A percentile compares a stretch with the other conserved stretches of the same genome.
Evolutionary conservation across 2,888 invertebrate genomes (phyloP).

Genomic region (Aleiodes testaceus): DNA sequence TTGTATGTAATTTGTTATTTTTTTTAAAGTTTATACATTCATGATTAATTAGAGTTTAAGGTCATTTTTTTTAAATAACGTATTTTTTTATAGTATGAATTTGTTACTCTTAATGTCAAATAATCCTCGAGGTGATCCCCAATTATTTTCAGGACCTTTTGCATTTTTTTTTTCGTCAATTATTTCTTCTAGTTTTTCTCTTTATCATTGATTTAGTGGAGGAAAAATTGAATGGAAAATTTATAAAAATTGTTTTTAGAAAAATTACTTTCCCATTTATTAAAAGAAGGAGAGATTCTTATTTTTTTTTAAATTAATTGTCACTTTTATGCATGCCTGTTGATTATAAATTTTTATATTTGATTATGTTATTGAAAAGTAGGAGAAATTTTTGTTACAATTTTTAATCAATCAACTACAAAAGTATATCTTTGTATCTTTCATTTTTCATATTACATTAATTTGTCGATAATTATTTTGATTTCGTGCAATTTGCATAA

Average conservation of each 20-base stretch:
- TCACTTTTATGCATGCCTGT: conserved; percentile 17
- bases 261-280: conserved; percentile 7
- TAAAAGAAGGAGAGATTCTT: not conserved
- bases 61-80: conserved; percentile 40
- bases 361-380: conserved; percentile 13
- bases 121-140: conserved; percentile 8
- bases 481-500: conserved; percentile 50
- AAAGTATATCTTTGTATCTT: conserved; percentile 18
- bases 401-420: not conserved
- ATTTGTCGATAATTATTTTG: conserved; percentile 42
- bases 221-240: conserved; percentile 3
- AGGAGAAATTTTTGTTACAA: not conserved
- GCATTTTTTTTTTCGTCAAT: not conserved
- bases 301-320: not conserved
- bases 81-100: conserved; percentile 47
- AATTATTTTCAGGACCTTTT: not conserved
- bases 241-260: too few relatives aligned
- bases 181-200: conserved; percentile 10
- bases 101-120: conserved; percentile 50
- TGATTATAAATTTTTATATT: conserved; percentile 31
- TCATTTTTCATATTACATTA: conserved; percentile 26
- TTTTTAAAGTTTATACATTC: conserved; percentile 72
- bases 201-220: conserved; percentile 14
- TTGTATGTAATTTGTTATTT: conserved; percentile 73
- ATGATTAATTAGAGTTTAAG: conserved; percentile 68